phyloP scores from a whole-genome alignment of 92 coral and sea anemone species.

The Epizoanthus stellaris region DNA sequence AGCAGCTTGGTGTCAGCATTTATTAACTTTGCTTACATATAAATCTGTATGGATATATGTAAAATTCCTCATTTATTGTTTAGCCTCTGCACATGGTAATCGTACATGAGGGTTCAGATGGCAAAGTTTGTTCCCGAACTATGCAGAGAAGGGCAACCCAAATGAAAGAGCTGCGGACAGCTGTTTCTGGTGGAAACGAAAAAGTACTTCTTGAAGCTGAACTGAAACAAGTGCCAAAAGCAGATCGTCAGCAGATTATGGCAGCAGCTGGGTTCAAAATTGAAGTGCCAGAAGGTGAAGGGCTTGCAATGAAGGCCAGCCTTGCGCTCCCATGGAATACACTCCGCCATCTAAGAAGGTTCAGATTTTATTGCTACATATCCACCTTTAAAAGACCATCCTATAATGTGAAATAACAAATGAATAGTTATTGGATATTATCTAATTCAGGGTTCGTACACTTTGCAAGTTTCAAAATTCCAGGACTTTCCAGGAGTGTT shows the following conservation, averaged over 20 bases:
- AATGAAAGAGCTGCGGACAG: slow-evolving; percentile 13
- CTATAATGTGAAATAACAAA: too few relatives aligned
- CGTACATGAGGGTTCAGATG: neutral
- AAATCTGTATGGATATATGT: neutral
- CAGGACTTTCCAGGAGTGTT: too few relatives aligned
- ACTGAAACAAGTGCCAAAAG: slow-evolving; percentile 1
- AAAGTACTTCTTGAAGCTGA: slow-evolving; percentile 5
- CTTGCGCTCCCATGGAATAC: slow-evolving; percentile 47
- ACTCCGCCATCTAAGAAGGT: slow-evolving; percentile 56
- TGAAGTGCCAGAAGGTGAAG: slow-evolving; percentile 48
- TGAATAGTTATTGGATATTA: too few relatives aligned
- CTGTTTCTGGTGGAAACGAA: slow-evolving; percentile 18
- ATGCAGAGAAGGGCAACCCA: slow-evolving; percentile 20
- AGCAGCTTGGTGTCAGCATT: too few relatives aligned
- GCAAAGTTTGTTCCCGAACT: neutral
- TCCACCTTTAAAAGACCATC: too few relatives aligned
- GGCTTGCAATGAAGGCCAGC: slow-evolving; percentile 45
- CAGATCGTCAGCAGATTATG: slow-evolving; percentile 27
- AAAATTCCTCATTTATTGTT: neutral
- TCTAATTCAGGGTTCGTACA: too few relatives aligned
- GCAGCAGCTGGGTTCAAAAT: slow-evolving; percentile 41
- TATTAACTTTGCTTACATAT: too few relatives aligned
- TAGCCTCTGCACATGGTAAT: slow-evolving; percentile 32
- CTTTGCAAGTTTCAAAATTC: too few relatives aligned
- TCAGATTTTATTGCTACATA: neutral